Base-by-base conservation (phyloP, 2,797 vertebrate species). In the Halcyon leucocephala region DNA sequence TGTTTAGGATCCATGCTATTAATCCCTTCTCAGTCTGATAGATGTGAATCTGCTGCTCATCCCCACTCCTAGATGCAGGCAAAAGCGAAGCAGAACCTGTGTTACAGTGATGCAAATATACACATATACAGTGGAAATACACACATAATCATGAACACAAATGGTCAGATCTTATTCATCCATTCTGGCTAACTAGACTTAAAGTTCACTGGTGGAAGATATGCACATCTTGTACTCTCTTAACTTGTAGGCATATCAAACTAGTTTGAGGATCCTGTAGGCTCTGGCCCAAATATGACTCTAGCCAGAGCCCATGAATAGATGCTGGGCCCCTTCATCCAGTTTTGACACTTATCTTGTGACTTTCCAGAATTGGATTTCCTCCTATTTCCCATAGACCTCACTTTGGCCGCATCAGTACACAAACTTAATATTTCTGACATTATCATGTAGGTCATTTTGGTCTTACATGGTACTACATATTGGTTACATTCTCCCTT, bases 81-180 rank as follows among this genome's bases (percentile, higher is more conserved):
- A 58, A 72, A 82, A 93, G 12, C 2, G 1, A 44, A 44, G 21
- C 31, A 51, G 9, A 65, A 8, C 6, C 20, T 74, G 22, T 66
- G 41, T 65, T 83, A 54, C 29, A 49, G 25, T 33, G 5, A 10
- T 39, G 8, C 4, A 74, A 80, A 65, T 41, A 11, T 12, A 49
- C 5, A 49, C 0, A 0, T 1, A 16, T 8, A 35, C 2, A n/a
- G 13, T 25, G 28, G 22, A 66, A 86, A 65, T 31, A 26, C 0
- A 5, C 8, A 28, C 12, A 9, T 13, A 62, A 58, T 16, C 31
- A 33, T 1, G 5, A 46, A 7, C 25, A n/a, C 10, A 58, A 70
- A 33, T 3, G 6, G 2, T 46, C 24, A 18, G 24, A 41, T 35
- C 3, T 2, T 70, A 16, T 37, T 61, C 5, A 10, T 66, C 0